phyloP scores from a whole-genome alignment of 2,888 invertebrate genomes.

The Sphaerophoria rueppellii region DNA sequence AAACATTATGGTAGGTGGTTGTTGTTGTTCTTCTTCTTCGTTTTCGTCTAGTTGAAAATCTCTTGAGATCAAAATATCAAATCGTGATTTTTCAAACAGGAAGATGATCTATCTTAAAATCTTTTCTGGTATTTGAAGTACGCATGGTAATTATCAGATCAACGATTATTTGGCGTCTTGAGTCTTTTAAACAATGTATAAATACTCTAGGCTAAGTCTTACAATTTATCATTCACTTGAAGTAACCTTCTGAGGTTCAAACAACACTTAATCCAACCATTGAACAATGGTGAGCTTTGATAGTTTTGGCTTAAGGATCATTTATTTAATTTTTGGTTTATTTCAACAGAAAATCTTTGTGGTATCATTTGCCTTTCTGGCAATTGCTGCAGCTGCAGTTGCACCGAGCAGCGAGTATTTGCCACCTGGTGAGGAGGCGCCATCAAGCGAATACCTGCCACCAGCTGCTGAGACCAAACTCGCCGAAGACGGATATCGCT shows the following conservation, averaged over 20 bases:
- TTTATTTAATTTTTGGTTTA: neutral
- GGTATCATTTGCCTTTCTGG: constrained; percentile 75
- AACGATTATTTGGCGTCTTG: constrained; percentile 5
- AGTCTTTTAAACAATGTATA: constrained; percentile 52
- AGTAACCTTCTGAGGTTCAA: constrained; percentile 24
- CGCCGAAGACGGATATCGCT: constrained; percentile 80
- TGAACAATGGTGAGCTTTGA: constrained; percentile 57
- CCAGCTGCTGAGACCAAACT: constrained; percentile 77
- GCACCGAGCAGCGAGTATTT: constrained; percentile 78
- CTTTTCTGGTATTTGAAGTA: constrained; percentile 15
- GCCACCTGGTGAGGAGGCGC: constrained; percentile 76
- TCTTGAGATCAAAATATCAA: constrained; percentile 12
- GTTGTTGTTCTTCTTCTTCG: constrained; percentile 2
- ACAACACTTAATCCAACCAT: neutral
- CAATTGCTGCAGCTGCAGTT: constrained; percentile 76
- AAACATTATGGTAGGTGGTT: neutral
- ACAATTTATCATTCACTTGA: constrained; percentile 61
- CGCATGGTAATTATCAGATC: constrained; percentile 16
- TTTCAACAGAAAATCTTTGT: constrained; percentile 77
- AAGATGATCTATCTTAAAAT: constrained; percentile 16
- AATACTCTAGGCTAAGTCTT: constrained; percentile 51
- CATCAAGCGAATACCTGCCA: constrained; percentile 78
- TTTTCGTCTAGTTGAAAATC: neutral
- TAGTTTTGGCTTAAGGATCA: neutral
- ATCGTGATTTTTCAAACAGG: constrained; percentile 5